phyloP scores from a whole-genome alignment of 2,113 vertebrate genomes.

The Lagenorhynchus albirostris region DNA sequence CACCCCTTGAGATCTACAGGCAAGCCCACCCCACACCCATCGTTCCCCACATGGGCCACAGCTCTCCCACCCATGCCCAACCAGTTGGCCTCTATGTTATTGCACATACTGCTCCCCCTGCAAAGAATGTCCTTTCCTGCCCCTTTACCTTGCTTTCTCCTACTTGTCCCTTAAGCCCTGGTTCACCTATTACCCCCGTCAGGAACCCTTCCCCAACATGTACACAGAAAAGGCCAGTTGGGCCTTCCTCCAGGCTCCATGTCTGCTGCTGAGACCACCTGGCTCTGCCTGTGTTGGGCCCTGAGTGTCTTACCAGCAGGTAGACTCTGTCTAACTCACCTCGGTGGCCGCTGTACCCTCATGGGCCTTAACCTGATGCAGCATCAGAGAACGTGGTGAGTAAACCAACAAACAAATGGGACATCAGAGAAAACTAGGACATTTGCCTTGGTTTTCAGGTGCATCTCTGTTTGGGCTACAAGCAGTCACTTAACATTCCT shows the following conservation, averaged over 20 bases:
- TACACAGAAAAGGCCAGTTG: no score
- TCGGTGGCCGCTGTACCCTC: background rate
- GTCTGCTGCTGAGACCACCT: background rate
- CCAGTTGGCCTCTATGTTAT: background rate
- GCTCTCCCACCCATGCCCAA: background rate
- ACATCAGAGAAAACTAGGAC: no score
- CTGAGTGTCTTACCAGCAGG: no score
- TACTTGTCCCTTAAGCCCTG: background rate
- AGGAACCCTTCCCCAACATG: background rate
- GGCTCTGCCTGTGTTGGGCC: background rate
- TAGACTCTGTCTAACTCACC: background rate
- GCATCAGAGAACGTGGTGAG: background rate
- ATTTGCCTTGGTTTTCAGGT: background rate
- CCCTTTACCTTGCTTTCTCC: background rate
- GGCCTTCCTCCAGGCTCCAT: background rate
- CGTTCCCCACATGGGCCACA: rapidly evolving
- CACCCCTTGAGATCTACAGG: background rate
- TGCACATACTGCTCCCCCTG: background rate
- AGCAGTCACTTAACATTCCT: background rate
- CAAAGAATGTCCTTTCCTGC: background rate
- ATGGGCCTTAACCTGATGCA: background rate
- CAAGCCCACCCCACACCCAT: background rate
- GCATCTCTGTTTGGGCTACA: background rate
- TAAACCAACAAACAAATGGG: background rate
- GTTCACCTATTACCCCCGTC: background rate